Evolutionary conservation across 2,113 vertebrate genomes (phyloP).

Genomic region (Mobula birostris): DNA sequence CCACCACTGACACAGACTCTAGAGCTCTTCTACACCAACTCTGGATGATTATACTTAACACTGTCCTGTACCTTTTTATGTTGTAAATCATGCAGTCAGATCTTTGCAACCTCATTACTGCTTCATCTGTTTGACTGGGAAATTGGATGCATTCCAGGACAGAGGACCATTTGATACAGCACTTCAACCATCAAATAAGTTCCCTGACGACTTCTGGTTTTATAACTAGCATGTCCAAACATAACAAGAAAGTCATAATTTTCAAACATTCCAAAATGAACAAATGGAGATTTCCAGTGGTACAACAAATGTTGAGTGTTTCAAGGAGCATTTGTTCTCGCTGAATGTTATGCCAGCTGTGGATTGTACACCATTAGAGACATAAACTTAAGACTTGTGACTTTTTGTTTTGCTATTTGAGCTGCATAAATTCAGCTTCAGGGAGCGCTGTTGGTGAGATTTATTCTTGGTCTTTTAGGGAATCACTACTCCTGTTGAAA

Average conservation of each 20-base stretch:
- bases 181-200: neutral
- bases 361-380: neutral
- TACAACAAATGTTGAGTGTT: neutral
- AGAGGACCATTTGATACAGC: neutral
- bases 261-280: neutral
- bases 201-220: neutral
- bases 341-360: neutral
- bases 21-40: neutral
- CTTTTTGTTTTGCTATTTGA: neutral
- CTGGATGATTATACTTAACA: neutral
- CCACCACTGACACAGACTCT: neutral
- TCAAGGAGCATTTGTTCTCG: neutral
- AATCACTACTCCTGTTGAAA: neutral
- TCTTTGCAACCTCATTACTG: neutral
- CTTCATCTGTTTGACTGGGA: neutral
- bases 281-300: neutral
- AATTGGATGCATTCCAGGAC: neutral
- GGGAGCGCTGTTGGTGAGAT: neutral
- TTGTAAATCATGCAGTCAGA: neutral
- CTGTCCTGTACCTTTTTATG: neutral
- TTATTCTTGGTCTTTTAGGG: neutral
- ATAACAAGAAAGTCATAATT: neutral
- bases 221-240: neutral
- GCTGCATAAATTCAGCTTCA: neutral
- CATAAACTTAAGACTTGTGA: neutral